phyloP scores from a whole-genome alignment of 2,797 vertebrate genomes.

The Molossus molossus region DNA sequence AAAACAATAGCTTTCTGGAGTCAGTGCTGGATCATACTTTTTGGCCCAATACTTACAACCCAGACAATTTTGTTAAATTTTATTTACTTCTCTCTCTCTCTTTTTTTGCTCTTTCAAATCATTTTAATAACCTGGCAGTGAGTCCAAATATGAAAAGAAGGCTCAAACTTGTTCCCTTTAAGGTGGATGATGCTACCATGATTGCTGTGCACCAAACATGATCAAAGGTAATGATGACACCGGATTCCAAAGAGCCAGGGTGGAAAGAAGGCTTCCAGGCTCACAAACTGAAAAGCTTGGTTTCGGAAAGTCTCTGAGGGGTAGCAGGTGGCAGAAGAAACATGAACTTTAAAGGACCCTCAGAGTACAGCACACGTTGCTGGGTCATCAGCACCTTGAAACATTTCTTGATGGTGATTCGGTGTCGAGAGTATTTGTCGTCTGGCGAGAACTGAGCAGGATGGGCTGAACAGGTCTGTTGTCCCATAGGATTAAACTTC shows the following conservation, averaged over 20 bases:
- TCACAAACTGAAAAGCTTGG: not conserved
- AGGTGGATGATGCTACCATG: not conserved
- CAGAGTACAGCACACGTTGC: constrained; percentile 92
- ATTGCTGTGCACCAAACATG: not conserved
- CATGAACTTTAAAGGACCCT: constrained; percentile 2
- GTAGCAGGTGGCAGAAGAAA: not conserved
- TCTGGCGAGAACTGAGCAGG: constrained; percentile 96
- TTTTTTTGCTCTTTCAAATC: constrained; percentile 11
- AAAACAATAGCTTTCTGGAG: not conserved
- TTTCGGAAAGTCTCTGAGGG: not conserved
- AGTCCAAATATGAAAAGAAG: constrained; percentile 14
- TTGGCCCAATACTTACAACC: not conserved
- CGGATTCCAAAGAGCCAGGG: not conserved
- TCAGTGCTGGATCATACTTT: not conserved
- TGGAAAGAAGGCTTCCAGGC: not conserved
- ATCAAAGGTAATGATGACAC: not conserved
- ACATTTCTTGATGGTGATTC: constrained; percentile 94
- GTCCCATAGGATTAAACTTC: constrained; percentile 91
- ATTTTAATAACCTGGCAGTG: constrained; percentile 78
- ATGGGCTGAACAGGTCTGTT: constrained; percentile 94
- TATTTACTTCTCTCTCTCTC: not conserved
- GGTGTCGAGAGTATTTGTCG: constrained; percentile 96
- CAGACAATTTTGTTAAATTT: not conserved
- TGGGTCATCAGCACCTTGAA: constrained; percentile 95
- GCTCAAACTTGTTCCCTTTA: not conserved